Evolutionary conservation across 2,113 vertebrate species (phyloP).

Genomic region (Corvus cornix): DNA sequence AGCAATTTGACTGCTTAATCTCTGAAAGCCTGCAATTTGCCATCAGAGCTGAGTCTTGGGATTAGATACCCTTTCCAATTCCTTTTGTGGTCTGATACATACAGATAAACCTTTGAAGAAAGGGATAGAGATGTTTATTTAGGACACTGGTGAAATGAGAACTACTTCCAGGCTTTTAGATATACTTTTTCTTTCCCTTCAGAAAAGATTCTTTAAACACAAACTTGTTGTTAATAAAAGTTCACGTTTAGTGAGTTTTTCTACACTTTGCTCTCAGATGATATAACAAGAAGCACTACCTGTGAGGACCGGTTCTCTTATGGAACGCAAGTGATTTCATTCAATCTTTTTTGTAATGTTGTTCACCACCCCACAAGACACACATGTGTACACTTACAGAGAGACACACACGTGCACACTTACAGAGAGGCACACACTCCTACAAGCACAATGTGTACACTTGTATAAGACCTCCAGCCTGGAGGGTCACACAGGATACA

Average conservation of each 20-base stretch:
- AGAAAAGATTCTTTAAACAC: neutral
- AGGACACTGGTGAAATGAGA: neutral
- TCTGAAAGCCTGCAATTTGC: neutral
- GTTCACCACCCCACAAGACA: neutral
- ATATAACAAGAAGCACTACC: neutral
- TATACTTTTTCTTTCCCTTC: neutral
- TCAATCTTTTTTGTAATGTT: neutral
- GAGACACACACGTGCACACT: rapidly evolving
- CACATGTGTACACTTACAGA: rapidly evolving
- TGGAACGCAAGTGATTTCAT: neutral
- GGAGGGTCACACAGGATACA: neutral
- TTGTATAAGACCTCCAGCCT: neutral
- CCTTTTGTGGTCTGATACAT: neutral
- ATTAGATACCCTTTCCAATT: neutral
- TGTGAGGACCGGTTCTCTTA: neutral
- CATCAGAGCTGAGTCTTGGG: neutral
- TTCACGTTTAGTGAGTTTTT: neutral
- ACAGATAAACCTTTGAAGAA: neutral
- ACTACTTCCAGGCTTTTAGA: neutral
- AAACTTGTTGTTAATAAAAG: neutral
- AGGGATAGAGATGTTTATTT: neutral
- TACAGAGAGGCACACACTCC: neutral
- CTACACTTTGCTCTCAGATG: neutral
- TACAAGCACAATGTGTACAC: neutral
- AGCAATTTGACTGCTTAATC: neutral